Conservation (phyloP, 2,888 invertebrate genomes). For the Piscicola geometra region DNA sequence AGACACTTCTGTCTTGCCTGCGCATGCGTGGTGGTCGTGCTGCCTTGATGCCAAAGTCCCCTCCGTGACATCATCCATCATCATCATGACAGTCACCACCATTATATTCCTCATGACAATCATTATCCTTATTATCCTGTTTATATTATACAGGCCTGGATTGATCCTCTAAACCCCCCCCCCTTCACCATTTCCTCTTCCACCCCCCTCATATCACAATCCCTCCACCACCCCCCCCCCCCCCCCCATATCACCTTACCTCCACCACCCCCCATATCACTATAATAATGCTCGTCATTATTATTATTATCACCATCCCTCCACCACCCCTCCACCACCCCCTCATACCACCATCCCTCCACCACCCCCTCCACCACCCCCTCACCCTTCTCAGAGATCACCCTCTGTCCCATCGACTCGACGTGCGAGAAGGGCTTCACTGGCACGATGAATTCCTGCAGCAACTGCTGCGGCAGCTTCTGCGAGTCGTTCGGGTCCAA, state of each 20-base stretch:
- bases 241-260: not conserved
- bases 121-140: too few relatives aligned
- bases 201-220: not conserved
- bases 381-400: not conserved
- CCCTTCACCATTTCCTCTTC: not conserved
- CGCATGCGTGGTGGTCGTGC: not conserved
- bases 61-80: not conserved
- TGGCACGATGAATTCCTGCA: not conserved
- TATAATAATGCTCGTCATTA: not conserved
- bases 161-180: not conserved
- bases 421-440: slow-evolving; percentile 4
- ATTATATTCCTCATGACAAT: too few relatives aligned
- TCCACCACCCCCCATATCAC: not conserved
- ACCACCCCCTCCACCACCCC: not conserved
- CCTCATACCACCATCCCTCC: not conserved
- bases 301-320: not conserved
- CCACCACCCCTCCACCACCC: not conserved
- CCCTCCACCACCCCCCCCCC: not conserved
- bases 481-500: not conserved
- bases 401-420: not conserved
- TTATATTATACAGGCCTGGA: too few relatives aligned
- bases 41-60: not conserved
- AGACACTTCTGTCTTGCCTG: slow-evolving; percentile 38
- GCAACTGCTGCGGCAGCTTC: not conserved
- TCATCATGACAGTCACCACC: not conserved